Base-by-base conservation (phyloP, 30 jellyfish, hydroid and myxozoan species). In the Hydra vulgaris region DNA sequence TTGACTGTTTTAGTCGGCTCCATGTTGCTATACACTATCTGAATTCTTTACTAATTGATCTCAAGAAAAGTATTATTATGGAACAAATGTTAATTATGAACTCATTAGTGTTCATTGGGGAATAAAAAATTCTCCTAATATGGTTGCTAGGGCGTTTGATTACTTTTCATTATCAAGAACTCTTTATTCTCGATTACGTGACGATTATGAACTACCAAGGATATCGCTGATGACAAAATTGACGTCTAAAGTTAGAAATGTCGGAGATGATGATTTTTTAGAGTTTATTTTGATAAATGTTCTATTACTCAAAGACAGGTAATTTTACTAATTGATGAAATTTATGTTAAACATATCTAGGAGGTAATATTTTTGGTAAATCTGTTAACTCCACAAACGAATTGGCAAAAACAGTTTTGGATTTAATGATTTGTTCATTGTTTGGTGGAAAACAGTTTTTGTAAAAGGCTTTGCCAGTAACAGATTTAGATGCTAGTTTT, bases 361-460 rank as follows among this genome's bases (percentile, higher is more conserved):
- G 76, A 21, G 76, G 76, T 19, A 69, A 21, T 15, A 24, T 69
- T 24, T 69, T 69, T 69, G 76, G 76, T 69, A 21, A 69, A 24
- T 21, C 61, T 40, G 61, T 40, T 40, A 40, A 40, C 61, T 40
- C 61, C 61, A 5, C 61, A n/a, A n/a, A n/a, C n/a, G n/a, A n/a
- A 16, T 56, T 56, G n/a, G 71, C 71, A 56, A 56, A 17, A 16
- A 16, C 71, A 17, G 71, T 56, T 16, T n/a, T 56, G 26, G 76
- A 15, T 19, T 19, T 69, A 20, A 69, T 15, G 76, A 24, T 69
- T 21, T 19, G 27, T 19, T 69, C 26, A 1, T 69, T 69, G 27
- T 69, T 69, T 24, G 76, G 76, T 69, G 76, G 61, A 40, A 40
- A 40, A 40, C 12, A 40, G 61, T 3, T 40, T 40, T 40, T 40